These are phyloP conservation scores for Lordiphosa andalusiaca DNA, from an alignment of 2,888 invertebrate genomes.

Conservation along the genomic window DNA sequence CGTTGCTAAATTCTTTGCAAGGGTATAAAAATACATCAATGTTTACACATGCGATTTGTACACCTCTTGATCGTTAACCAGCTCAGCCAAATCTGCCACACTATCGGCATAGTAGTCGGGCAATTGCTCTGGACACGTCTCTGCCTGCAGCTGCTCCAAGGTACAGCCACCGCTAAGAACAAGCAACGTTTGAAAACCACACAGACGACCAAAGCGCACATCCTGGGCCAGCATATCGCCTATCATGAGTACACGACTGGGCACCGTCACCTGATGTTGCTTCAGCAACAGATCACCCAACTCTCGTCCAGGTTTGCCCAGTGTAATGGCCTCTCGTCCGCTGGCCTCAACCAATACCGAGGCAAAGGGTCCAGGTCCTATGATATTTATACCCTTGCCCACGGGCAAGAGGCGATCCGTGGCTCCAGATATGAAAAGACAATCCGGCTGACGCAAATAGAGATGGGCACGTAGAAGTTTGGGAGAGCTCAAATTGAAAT, in stretches of 20 bases:
- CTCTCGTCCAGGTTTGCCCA: slow-evolving; percentile 81
- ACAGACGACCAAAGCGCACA: slow-evolving; percentile 86
- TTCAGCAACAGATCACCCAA: slow-evolving; percentile 72
- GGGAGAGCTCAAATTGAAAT: slow-evolving; percentile 79
- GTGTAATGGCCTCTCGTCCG: slow-evolving; percentile 69
- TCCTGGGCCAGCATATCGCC: slow-evolving; percentile 93
- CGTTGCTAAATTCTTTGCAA: no score
- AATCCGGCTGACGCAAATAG: slow-evolving; percentile 80
- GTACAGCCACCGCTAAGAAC: slow-evolving; percentile 83
- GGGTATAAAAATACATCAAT: no score
- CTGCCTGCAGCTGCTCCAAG: slow-evolving; percentile 52
- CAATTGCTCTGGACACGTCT: slow-evolving; percentile 45
- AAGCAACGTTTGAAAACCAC: slow-evolving; percentile 87
- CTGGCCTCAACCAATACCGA: slow-evolving; percentile 78
- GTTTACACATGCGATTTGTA: slow-evolving; percentile 4
- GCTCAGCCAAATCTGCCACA: slow-evolving; percentile 67
- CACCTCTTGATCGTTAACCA: no score
- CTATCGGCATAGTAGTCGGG: slow-evolving; percentile 78
- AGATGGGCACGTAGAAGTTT: slow-evolving; percentile 80
- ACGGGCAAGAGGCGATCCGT: slow-evolving; percentile 79
- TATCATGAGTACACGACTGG: slow-evolving; percentile 88
- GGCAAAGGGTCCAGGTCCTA: slow-evolving; percentile 80
- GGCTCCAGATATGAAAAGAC: slow-evolving; percentile 80
- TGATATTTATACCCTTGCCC: slow-evolving; percentile 63
- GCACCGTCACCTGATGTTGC: slow-evolving; percentile 81